Evolutionary conservation across 2,888 invertebrate genomes (phyloP).

Genomic region (Onthophagus sagittarius): DNA sequence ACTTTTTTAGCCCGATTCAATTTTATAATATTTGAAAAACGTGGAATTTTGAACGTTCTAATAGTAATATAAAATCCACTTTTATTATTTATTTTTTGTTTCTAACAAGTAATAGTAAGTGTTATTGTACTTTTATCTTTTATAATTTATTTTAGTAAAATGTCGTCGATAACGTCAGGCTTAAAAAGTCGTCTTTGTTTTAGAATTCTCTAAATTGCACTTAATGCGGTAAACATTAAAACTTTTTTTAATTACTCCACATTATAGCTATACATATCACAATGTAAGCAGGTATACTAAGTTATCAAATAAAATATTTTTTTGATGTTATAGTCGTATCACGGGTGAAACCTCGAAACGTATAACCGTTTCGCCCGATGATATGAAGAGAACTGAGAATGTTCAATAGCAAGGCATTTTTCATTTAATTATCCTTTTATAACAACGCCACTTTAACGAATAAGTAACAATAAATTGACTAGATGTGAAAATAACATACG

Average conservation of each 20-base stretch:
- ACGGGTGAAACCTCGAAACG: background rate
- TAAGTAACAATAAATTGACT: conserved; percentile 24
- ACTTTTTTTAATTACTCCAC: background rate
- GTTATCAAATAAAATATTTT: conserved; percentile 13
- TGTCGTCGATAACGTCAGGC: background rate
- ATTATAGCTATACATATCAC: conserved; percentile 37
- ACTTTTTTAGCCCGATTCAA: too few species aligned
- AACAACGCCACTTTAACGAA: conserved; percentile 8
- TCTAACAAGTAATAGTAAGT: conserved; percentile 10
- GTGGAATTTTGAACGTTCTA: background rate
- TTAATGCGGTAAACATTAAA: conserved; percentile 23
- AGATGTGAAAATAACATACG: conserved; percentile 18
- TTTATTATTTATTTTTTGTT: background rate
- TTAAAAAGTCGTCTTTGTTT: conserved; percentile 14
- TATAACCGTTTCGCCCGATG: background rate
- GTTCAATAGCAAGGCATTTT: conserved; percentile 7
- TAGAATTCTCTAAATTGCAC: conserved; percentile 30
- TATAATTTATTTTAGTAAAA: background rate
- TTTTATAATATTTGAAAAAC: too few species aligned
- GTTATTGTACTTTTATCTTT: conserved; percentile 8
- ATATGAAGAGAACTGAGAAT: conserved; percentile 15
- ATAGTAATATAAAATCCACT: background rate
- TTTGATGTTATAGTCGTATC: conserved; percentile 9
- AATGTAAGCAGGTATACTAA: conserved; percentile 46
- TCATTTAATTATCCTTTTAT: background rate